These are phyloP conservation scores for Cairina moschata DNA, from an alignment of 2,113 vertebrate genomes.

Conservation along the genomic window DNA sequence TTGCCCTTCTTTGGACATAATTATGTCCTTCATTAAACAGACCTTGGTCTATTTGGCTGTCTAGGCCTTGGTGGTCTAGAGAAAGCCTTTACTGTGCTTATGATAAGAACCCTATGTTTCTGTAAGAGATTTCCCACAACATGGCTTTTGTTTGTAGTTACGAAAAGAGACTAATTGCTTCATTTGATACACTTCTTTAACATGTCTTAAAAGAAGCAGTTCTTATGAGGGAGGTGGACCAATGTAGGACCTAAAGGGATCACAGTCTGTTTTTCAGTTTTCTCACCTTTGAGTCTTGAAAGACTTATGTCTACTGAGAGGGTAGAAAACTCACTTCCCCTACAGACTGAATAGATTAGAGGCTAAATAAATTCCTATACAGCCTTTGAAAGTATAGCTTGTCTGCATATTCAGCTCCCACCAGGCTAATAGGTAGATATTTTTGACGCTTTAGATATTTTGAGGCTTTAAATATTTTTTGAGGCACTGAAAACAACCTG, in stretches of 20 bases:
- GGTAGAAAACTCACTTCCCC: background rate
- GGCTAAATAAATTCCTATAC: background rate
- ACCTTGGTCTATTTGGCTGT: background rate
- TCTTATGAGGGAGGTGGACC: background rate
- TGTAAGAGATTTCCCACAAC: background rate
- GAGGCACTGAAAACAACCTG: background rate
- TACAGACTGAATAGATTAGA: background rate
- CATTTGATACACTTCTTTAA: background rate
- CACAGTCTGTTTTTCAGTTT: background rate
- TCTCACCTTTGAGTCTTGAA: background rate
- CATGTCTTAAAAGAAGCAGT: fast-evolving
- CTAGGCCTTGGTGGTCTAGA: background rate
- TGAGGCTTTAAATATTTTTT: too few species aligned
- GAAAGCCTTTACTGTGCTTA: background rate
- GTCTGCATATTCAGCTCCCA: background rate
- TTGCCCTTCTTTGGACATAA: too few species aligned
- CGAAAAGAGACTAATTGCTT: background rate
- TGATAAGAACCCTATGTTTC: background rate
- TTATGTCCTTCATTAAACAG: background rate
- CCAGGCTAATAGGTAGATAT: background rate
- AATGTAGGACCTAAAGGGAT: background rate
- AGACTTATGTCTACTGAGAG: background rate
- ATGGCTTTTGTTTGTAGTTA: background rate
- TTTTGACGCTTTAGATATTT: background rate
- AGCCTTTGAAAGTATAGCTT: background rate